Evolutionary conservation across 2,113 vertebrate genomes (phyloP), one percentile per base, ranked within the genome.

Genomic region (Dasyurus viverrinus): DNA sequence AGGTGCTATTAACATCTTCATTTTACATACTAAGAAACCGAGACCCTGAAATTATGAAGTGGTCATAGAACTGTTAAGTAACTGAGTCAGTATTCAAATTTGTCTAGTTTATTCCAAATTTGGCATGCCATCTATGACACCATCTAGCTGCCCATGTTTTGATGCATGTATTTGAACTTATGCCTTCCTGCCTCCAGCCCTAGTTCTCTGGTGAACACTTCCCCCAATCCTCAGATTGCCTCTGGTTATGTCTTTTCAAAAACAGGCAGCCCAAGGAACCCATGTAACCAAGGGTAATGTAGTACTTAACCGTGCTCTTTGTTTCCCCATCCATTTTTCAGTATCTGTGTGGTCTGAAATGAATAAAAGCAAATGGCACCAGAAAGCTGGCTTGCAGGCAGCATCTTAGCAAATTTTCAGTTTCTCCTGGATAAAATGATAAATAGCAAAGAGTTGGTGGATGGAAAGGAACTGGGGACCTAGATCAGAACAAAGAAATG

Each of bases 341-440:
- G 0, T 22, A 9, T 54, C 36, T 89, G 53, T 30, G 91, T 53
- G 14, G 50, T 30, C 7, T 24, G 16, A 36, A 54, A 93, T 11
- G 91, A 50, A 89, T n/a, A 89, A 57, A 68, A 16, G 10, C 52
- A 89, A 93, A 84, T 89, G 53, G 53, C 42, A 42, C 26, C 53
- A 11, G 57, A 93, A 3, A 48, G 55, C 36, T 91, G 36, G 42
- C 24, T n/a, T 93, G 52, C 89, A 91, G 50, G 30, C 10, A n/a
- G 1, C 25, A 42, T 84, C 47, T 53, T 54, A 91, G 92, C 68
- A 90, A 46, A 89, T 0, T 1, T 0, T 4, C 23, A 48, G 25
- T 9, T 91, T 92, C 93, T 93, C 24, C 57, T 90, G 89, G 93
- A 68, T 90, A 90, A 76, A 76, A 76, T 76, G 68, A 76, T 76